Evolutionary conservation across 2,797 vertebrate species (phyloP), one percentile per base, ranked within the genome.

Genomic region (Gastrophryne carolinensis): DNA sequence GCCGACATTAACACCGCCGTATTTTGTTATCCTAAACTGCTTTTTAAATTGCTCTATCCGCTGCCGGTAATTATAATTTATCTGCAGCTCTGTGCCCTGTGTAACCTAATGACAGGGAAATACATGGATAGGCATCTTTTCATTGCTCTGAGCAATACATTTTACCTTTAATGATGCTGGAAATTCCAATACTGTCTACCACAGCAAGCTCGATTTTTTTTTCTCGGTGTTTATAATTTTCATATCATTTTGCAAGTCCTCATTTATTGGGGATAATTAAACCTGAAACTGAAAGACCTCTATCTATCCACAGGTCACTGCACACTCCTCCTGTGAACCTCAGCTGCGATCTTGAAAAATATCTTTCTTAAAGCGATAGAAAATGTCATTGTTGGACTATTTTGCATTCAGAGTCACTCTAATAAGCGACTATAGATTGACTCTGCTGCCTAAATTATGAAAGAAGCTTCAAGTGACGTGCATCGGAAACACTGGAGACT

Each of bases 141-240:
- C 60, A 71, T 78, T 71, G 60, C 58, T 72, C 49, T 24, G 44
- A 63, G 66, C 50, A 64, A 65, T 71, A 58, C 2, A 54, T 54
- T 69, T 68, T 76, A 35, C n/a, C 37, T 24, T 69, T 0, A 1
- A 17, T 60, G 53, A 58, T 78, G 53, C 26, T 66, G 61, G 32
- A 53, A 72, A 66, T 58, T 72, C 68, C 68, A 66, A 65, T 58
- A 50, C 68, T 72, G 66, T 37, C 61, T 34, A 52, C 11, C 53
- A 50, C 12, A 58, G 68, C 53, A 60, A 66, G 41, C 68, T 17
- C 24, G 66, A 52, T 78, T 63, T 80, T 54, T 4, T 60, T 34
- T 10, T 62, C 61, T 61, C 19, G 54, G 63, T 76, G 79, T 79
- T 84, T 81, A 53, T 83, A 65, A 78, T 81, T 83, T 83, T 79